Conservation (phyloP, 2,113 vertebrate species). For the Gymnogyps californianus region DNA sequence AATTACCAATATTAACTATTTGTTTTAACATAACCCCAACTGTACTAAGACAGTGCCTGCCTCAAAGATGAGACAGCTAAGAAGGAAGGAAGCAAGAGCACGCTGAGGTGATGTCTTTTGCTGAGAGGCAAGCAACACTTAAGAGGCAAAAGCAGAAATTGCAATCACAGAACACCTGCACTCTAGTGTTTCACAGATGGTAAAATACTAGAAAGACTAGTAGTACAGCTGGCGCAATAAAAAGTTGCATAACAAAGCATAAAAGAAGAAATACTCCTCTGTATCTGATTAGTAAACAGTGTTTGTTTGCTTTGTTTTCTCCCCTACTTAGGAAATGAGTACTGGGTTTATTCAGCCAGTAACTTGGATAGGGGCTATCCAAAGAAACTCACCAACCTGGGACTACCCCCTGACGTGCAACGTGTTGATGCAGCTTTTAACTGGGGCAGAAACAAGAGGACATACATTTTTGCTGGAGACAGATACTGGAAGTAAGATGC, state of each 20-base stretch:
- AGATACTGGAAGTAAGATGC: constrained; percentile 92
- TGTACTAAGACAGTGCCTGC: not conserved
- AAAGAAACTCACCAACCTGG: constrained; percentile 86
- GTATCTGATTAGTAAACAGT: not conserved
- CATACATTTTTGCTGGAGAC: constrained; percentile 91
- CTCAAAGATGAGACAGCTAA: not conserved
- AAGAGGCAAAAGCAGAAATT: not conserved
- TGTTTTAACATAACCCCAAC: not conserved
- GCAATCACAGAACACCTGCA: not conserved
- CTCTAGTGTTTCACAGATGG: not conserved
- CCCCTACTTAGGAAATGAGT: constrained; percentile 80
- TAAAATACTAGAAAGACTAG: not conserved
- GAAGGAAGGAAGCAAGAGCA: not conserved
- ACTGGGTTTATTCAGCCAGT: constrained; percentile 91
- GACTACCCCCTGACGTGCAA: constrained; percentile 83
- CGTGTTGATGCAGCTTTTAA: constrained; percentile 89
- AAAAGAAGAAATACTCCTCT: not conserved
- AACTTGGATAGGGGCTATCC: constrained; percentile 89
- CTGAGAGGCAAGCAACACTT: not conserved
- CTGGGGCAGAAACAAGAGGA: constrained; percentile 93
- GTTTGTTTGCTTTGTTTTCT: not conserved
- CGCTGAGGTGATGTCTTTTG: not conserved
- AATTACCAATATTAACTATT: not conserved
- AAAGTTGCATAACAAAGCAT: not conserved
- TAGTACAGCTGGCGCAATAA: not conserved